phyloP scores from a whole-genome alignment of 2,888 invertebrate species.

The Torymus auratus region DNA sequence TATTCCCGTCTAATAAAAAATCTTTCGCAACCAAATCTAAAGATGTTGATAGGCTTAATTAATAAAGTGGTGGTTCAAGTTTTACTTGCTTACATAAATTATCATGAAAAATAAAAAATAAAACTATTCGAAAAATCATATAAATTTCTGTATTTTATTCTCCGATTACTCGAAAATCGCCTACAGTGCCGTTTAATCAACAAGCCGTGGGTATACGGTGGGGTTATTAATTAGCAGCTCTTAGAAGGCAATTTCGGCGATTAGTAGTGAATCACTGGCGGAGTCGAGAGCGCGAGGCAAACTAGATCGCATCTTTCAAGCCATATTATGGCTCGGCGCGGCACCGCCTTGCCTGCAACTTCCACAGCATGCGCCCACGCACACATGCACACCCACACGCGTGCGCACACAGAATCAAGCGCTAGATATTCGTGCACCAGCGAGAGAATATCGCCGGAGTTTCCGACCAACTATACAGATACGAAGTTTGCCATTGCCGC shows the following conservation, averaged over 20 bases:
- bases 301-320: slow-evolving; percentile 52
- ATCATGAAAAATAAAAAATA: too few species aligned
- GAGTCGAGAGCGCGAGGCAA: slow-evolving; percentile 9
- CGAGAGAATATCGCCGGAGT: slow-evolving; percentile 35
- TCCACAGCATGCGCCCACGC: slow-evolving; percentile 17
- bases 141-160: too few species aligned
- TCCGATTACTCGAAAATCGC: neutral
- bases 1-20: too few species aligned
- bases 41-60: too few species aligned
- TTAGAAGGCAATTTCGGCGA: slow-evolving; percentile 41
- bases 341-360: slow-evolving; percentile 31
- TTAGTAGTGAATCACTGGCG: slow-evolving; percentile 38
- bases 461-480: slow-evolving; percentile 41
- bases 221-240: slow-evolving; percentile 44
- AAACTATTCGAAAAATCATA: too few species aligned
- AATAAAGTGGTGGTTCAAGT: too few species aligned
- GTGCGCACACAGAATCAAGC: too few species aligned
- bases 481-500: slow-evolving; percentile 51
- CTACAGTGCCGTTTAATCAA: slow-evolving; percentile 6
- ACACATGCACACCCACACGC: too few species aligned
- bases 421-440: too few species aligned
- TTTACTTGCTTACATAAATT: too few species aligned
- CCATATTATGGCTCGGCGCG: slow-evolving; percentile 23
- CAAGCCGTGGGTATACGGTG: neutral
- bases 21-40: too few species aligned